A percentile compares a stretch with the other conserved stretches of the same genome.
Conservation (phyloP, 64 coral and sea anemone species). For the Pocillopora damicornis region DNA sequence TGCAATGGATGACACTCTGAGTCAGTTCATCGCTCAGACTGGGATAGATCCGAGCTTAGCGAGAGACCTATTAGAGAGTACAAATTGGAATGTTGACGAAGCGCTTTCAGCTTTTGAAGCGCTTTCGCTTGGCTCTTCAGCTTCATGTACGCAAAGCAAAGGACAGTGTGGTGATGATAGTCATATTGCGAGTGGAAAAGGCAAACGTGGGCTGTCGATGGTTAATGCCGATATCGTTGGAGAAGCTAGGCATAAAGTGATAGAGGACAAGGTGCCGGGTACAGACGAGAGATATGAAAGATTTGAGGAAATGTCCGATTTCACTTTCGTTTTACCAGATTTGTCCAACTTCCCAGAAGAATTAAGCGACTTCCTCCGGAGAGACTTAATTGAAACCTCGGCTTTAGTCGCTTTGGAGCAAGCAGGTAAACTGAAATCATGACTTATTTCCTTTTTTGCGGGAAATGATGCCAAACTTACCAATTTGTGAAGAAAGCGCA, state of each 20-base stretch:
- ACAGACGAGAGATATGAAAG: constrained; percentile 66
- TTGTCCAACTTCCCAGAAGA: constrained; percentile 67
- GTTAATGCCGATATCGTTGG: constrained; percentile 85
- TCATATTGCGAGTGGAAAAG: constrained; percentile 31
- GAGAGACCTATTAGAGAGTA: constrained; percentile 65
- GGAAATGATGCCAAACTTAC: background rate
- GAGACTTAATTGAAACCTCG: constrained; percentile 89
- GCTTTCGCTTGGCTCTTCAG: constrained; percentile 55
- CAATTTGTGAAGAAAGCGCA: background rate
- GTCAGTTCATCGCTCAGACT: constrained; percentile 76
- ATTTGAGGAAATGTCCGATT: constrained; percentile 80
- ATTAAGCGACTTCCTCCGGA: constrained; percentile 73
- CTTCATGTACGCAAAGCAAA: background rate
- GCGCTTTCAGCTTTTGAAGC: constrained; percentile 69
- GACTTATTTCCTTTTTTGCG: background rate
- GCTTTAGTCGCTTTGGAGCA: constrained; percentile 80
- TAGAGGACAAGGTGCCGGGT: constrained; percentile 47
- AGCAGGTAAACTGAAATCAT: constrained; percentile 58
- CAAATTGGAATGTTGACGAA: constrained; percentile 66
- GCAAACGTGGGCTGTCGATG: constrained; percentile 77
- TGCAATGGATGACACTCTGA: constrained; percentile 71
- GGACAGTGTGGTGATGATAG: constrained; percentile 2
- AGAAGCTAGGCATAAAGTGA: constrained; percentile 78
- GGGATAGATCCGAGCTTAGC: constrained; percentile 73
- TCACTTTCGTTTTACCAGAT: constrained; percentile 89